phyloP scores from a whole-genome alignment of 2,888 invertebrate genomes.

The Cacoxenus indagator region DNA sequence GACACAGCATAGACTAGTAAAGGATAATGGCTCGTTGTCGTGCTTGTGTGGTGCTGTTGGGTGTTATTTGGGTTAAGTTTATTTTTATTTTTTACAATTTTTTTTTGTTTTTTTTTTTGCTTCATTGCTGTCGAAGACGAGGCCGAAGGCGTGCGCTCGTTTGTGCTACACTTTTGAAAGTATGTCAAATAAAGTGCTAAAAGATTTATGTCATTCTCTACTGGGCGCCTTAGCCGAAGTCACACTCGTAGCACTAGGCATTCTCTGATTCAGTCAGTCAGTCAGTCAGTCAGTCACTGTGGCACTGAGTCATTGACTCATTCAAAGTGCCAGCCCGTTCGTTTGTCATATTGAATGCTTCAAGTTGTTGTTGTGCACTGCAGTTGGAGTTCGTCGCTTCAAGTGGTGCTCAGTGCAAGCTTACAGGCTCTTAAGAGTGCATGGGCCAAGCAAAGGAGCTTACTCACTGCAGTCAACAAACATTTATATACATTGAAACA shows the following conservation, averaged over 20 bases:
- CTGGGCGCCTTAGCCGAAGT: slow-evolving; percentile 16
- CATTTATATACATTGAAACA: too few species aligned
- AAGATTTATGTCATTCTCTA: slow-evolving; percentile 50
- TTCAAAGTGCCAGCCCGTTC: too few species aligned
- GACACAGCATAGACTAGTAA: background rate
- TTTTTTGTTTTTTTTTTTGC: background rate
- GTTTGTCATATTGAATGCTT: too few species aligned
- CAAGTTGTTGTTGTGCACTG: too few species aligned
- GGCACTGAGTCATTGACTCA: too few species aligned
- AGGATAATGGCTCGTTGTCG: background rate
- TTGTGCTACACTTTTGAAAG: slow-evolving; percentile 38
- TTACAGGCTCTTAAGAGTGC: too few species aligned
- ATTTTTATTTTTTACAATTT: background rate
- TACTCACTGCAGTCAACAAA: too few species aligned
- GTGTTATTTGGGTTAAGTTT: background rate
- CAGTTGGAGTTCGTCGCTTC: too few species aligned
- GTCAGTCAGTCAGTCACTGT: too few species aligned
- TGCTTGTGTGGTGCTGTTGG: background rate
- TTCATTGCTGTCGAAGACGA: background rate
- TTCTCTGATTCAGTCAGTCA: slow-evolving; percentile 22
- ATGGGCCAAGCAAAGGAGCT: too few species aligned
- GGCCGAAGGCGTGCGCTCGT: background rate
- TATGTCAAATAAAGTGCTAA: slow-evolving; percentile 64
- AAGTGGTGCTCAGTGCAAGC: slow-evolving; percentile 30
- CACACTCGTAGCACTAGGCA: slow-evolving; percentile 1